Base-by-base conservation (phyloP, 1,140 invertebrate species). In the Neodiprion pinetum region DNA sequence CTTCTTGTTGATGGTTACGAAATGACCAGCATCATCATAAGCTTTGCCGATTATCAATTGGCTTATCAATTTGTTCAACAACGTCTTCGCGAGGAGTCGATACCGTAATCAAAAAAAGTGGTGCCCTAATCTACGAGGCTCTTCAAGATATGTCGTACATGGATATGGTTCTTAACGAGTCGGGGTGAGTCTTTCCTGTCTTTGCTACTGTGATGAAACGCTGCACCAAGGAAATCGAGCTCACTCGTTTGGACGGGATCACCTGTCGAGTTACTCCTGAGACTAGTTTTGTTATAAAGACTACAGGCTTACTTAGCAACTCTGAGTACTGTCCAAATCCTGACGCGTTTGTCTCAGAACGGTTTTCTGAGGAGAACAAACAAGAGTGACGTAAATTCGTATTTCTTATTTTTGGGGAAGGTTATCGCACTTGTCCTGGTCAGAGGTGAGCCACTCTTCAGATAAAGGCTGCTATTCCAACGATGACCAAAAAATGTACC, bases 1-100 rank as follows among this genome's bases (percentile, higher is more conserved):
- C 93, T 94, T 78, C 89, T 94, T 74, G 83, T 93, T 9, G 93
- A 92, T 1, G 93, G 93, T 7, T 95, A 92, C 76, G 94, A 95
- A 74, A 94, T 94, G 0, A 92, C 92, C 0, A 91, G 93, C 1
- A 91, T 90, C 0, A 86, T 91, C 0, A 87, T 95, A 69, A 89
- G 90, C 23, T 92, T 91, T 47, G 84, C 89, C 0, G 80, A 90
- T 0, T 93, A 92, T 77, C 88, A 91, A 73, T 82, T 96, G 21
- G 92, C 93, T 0, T 88, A 94, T 82, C 91, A 90, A 49, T 86
- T 92, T 14, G 84, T 93, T 28, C 94, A 95, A 77, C 81, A 90
- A 0, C 90, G 86, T 76, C 77, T 93, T 0, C 85, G 91, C 10
- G 78, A 90, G 2, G 93, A 95, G 83, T 88, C 7, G 76, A 82